Conservation (phyloP, 2,797 vertebrate species). For the Rhodeus uyekii region DNA sequence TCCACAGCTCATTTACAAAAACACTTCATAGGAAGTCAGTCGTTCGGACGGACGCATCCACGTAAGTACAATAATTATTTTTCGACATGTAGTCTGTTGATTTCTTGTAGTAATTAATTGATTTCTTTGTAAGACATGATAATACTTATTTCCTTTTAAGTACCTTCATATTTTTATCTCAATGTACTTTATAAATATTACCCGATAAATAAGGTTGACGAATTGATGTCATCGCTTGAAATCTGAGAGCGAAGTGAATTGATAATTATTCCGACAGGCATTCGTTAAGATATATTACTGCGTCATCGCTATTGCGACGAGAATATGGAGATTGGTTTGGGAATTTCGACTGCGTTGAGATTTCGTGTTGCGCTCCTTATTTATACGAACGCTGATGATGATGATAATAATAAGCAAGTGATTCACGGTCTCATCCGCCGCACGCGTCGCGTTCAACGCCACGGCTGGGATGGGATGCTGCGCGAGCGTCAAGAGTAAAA, state of each 20-base stretch:
- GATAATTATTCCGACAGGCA: constrained; percentile 14
- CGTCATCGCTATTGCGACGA: constrained; percentile 71
- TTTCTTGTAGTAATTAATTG: not conserved
- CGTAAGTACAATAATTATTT: constrained; percentile 33
- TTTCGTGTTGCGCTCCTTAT: not conserved
- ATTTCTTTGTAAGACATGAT: not conserved
- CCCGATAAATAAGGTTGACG: not conserved
- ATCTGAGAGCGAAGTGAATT: constrained; percentile 16
- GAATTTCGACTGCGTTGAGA: constrained; percentile 69
- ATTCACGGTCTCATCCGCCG: not conserved
- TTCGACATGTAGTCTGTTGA: not conserved
- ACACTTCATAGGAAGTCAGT: not conserved
- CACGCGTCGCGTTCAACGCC: constrained; percentile 65
- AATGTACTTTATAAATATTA: not conserved
- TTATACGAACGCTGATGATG: not conserved
- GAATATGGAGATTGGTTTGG: constrained; percentile 62
- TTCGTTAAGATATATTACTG: constrained; percentile 73
- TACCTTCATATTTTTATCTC: not conserved
- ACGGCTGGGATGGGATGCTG: constrained; percentile 75
- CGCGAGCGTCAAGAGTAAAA: constrained; percentile 66
- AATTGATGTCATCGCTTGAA: not conserved
- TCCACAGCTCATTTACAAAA: not conserved
- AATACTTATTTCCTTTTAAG: not conserved
- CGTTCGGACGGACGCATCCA: not conserved
- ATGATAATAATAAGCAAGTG: not conserved